Base-by-base conservation (phyloP, 2,113 vertebrate genomes). In the Pseudorasbora parva region DNA sequence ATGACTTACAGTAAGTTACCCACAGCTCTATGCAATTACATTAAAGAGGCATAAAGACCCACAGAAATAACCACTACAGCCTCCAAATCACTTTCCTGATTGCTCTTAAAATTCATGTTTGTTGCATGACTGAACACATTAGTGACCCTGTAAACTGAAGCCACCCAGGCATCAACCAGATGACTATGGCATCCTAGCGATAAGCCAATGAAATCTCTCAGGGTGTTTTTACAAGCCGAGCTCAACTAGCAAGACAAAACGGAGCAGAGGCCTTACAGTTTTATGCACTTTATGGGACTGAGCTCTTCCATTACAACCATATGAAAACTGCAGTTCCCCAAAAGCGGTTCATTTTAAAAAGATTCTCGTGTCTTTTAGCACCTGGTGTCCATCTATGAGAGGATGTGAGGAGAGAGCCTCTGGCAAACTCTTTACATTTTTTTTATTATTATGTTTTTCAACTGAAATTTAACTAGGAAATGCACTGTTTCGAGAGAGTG, bases 301-400 rank as follows among this genome's bases (percentile, higher is more conserved):
- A 56, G 57, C 41, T 59, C 15, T 80, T 86, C 71, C 81, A 56
- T 82, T 45, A 66, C 80, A 78, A 51, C 84, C 62, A 43, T 86
- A 71, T 82, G 72, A 82, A 86, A 86, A 68, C 45, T 57, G 47
- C 51, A 64, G 33, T 14, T 30, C 25, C 7, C n/a, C 43, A 33
- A 68, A 43, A 59, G 15, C 6, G 12, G 57, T 41, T 56, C 47
- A 23, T 69, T 49, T 43, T 51, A 14, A 23, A 62, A 64, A 43
- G 71, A 49, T 75, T 72, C 7, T 15, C 66, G 21, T 19, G n/a
- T 21, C 17, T 47, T 60, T 62, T 75, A 62, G 45, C 71, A 83
- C 81, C 71, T 83, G 81, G 66, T 60, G n/a, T 82, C 33, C 37
- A 45, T 60, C 75, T 60, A 60, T 43, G n/a, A 60, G n/a, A 78